A percentile compares a stretch with the other conserved stretches of the same genome.
Conservation (phyloP, 2,113 vertebrate species). For the Rhea americana region DNA sequence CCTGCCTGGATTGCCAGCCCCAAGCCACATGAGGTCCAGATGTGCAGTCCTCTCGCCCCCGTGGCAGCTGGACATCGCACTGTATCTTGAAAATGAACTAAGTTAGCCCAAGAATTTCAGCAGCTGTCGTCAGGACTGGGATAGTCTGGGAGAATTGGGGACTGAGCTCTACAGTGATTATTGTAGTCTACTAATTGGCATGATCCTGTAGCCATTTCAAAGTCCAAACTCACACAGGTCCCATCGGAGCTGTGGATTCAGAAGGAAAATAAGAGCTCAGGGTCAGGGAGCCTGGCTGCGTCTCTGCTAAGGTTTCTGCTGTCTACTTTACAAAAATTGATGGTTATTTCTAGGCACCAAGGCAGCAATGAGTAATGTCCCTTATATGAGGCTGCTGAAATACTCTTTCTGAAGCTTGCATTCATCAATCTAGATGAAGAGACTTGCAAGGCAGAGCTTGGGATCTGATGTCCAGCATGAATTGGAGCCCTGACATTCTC, state of each 20-base stretch:
- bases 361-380: constrained; percentile 25
- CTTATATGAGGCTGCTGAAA: not conserved
- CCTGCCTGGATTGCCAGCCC: not conserved
- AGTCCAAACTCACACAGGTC: not conserved
- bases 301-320: not conserved
- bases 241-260: not conserved
- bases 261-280: not conserved
- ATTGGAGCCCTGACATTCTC: not conserved
- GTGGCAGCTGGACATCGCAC: not conserved
- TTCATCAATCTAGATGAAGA: constrained; percentile 28
- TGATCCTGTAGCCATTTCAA: not conserved
- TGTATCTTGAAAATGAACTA: not conserved
- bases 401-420: constrained; percentile 20
- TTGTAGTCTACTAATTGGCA: not conserved
- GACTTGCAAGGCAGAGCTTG: not conserved
- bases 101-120: not conserved
- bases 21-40: not conserved
- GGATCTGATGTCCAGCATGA: not conserved
- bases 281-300: not conserved
- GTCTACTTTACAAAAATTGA: constrained; percentile 25
- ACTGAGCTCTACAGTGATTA: not conserved
- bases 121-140: not conserved
- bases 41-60: not conserved
- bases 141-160: not conserved
- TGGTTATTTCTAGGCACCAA: constrained; percentile 11